Base-by-base conservation (phyloP, 1,140 invertebrate genomes). In the Rhyacophila brunnea region DNA sequence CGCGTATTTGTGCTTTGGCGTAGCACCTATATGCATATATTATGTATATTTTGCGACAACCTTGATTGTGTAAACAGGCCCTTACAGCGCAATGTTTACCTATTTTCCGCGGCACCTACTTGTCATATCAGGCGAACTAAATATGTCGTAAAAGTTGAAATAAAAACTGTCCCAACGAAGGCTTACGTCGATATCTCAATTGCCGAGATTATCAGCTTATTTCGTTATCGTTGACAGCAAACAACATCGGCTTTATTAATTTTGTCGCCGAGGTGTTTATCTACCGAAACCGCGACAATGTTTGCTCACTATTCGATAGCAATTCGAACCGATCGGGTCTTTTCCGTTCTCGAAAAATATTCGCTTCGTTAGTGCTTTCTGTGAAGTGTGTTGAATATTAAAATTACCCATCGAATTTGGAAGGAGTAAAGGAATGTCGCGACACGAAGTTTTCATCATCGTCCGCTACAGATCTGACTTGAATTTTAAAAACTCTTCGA, bases 401-500 rank as follows among this genome's bases (percentile, higher is more conserved):
- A 28, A 28, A 28, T 3, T 28, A 28, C 23, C 23, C 23, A 9
- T 28, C 9, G 23, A 28, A 3, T 28, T 10, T 19, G 43, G 7
- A 7, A 13, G 43, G 11, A 45, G 17, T 11, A 45, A 10, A 10
- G 18, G 5, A 10, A 45, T 45, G 43, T 19, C 13, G 2, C 18
- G 18, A n/a, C 10, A 45, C 43, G 18, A 45, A 19, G 10, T 45
- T 20, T 45, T 19, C 43, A 18, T 17, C 10, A 17, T 17, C 5
- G 43, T 45, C 14, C 13, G 18, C 5, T 45, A 19, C 45, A 57
- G 55, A 50, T 36, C 55, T 18, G 46, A 57, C 55, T 11, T 48
- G 23, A 57, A 32, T 43, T 19, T 43, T 35, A 28, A 28, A 28
- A 9, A 5, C 4, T 28, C 23, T 28, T 3, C 23, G 23, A 28